Evolutionary conservation across 2,113 vertebrate genomes (phyloP).

Genomic region (Siniperca chuatsi): DNA sequence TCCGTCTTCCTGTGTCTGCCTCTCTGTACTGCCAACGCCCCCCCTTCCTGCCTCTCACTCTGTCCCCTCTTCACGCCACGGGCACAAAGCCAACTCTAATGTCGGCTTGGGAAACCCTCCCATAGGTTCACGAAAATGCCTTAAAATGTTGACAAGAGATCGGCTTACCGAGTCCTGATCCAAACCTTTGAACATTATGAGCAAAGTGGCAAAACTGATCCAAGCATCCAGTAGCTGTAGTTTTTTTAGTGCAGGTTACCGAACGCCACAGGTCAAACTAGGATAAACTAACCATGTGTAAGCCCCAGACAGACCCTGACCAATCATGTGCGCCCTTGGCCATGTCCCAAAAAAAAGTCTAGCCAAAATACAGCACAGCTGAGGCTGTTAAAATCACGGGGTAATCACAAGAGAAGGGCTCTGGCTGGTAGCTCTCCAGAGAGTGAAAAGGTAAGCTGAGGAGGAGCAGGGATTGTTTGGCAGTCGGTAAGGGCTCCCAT

Average conservation of each 20-base stretch:
- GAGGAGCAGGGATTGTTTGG: conserved; percentile 50
- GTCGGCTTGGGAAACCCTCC: conserved; percentile 56
- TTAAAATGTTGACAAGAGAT: conserved; percentile 32
- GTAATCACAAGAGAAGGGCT: conserved; percentile 72
- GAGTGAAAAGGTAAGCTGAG: conserved; percentile 50
- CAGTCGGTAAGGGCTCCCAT: conserved; percentile 2
- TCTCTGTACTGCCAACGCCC: conserved; percentile 11
- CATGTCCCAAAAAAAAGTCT: conserved; percentile 66
- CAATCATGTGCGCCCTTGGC: conserved; percentile 72
- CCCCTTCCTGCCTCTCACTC: conserved; percentile 20
- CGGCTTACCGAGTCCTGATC: conserved; percentile 8
- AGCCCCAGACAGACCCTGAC: conserved; percentile 56
- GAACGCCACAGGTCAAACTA: conserved; percentile 37
- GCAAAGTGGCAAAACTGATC: conserved; percentile 25
- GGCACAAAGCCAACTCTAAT: conserved; percentile 61
- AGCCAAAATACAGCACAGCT: conserved; percentile 76
- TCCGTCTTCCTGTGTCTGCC: conserved; percentile 56
- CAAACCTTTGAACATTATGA: conserved; percentile 27
- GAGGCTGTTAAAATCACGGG: conserved; percentile 77
- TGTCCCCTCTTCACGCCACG: neutral
- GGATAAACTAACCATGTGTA: conserved; percentile 64
- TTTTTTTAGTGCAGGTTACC: conserved; percentile 17
- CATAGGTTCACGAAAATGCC: conserved; percentile 42
- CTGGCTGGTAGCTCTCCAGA: conserved; percentile 53
- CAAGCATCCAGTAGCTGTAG: conserved; percentile 4